A percentile compares a stretch with the other conserved stretches of the same genome.
These are phyloP conservation scores for Balaeniceps rex DNA, from an alignment of 2,113 vertebrate genomes.

Conservation along the genomic window DNA sequence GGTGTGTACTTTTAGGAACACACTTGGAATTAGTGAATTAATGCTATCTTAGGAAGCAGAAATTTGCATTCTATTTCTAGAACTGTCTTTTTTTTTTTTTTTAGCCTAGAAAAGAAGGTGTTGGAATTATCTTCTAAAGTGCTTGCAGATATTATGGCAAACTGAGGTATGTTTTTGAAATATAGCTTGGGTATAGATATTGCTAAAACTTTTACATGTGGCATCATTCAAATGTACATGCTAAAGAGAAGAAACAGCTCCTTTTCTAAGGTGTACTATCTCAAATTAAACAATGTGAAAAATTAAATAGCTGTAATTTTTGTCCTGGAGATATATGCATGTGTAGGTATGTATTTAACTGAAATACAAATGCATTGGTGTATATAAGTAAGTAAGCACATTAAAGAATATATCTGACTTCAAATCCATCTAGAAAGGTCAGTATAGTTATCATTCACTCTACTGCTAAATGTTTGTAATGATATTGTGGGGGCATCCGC, in stretches of 20 bases:
- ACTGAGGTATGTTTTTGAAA: background rate
- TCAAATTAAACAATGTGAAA: background rate
- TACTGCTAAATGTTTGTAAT: background rate
- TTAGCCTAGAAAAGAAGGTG: background rate
- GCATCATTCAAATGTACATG: background rate
- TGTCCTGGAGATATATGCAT: background rate
- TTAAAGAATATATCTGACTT: background rate
- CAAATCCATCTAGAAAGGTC: background rate
- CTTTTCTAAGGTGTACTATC: background rate
- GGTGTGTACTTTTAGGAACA: background rate
- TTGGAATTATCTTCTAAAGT: background rate
- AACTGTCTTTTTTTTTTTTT: background rate
- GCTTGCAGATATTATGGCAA: background rate
- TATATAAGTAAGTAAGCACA: background rate
- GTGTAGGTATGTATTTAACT: background rate
- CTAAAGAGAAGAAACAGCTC: background rate
- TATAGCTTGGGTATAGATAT: background rate
- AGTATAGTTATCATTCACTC: background rate
- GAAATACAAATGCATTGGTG: background rate
- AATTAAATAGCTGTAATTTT: background rate
- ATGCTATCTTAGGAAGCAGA: background rate
- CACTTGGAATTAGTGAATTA: background rate
- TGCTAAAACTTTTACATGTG: background rate
- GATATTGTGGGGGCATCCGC: background rate
- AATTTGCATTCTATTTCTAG: background rate